phyloP scores from a whole-genome alignment of 1,140 invertebrate genomes.

The Tetragnatha versicolor region DNA sequence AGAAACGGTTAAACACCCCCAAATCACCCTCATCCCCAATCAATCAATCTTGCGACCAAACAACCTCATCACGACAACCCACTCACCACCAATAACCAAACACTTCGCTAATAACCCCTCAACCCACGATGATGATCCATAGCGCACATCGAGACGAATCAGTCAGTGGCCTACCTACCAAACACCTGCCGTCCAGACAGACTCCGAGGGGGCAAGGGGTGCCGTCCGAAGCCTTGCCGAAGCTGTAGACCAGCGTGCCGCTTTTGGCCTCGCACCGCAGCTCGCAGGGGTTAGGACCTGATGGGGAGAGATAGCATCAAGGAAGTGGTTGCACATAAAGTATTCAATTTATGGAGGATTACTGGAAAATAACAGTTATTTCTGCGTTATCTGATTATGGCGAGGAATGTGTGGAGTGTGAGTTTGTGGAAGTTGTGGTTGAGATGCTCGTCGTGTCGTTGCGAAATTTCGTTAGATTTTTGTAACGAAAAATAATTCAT shows the following conservation, averaged over 20 bases:
- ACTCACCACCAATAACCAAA: no score
- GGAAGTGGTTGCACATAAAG: neutral
- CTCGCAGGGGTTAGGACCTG: constrained; percentile 58
- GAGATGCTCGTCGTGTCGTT: no score
- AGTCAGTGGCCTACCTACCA: constrained; percentile 60
- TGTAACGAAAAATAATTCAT: no score
- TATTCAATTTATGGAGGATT: neutral
- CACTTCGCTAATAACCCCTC: no score
- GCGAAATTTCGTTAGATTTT: no score
- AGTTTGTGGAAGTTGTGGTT: neutral
- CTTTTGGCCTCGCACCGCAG: constrained; percentile 55
- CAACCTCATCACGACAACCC: no score
- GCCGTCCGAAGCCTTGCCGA: constrained; percentile 64
- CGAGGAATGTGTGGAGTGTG: neutral
- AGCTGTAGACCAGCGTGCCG: constrained; percentile 54
- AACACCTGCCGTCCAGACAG: constrained; percentile 66
- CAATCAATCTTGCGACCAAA: no score
- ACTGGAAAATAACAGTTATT: no score
- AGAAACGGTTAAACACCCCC: no score
- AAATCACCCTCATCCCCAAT: no score
- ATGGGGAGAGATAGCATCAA: constrained; percentile 22
- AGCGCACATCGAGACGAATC: no score
- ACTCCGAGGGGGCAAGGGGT: constrained; percentile 65
- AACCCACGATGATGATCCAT: no score
- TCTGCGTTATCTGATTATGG: neutral